A percentile compares a stretch with the other conserved stretches of the same genome.
phyloP scores from a whole-genome alignment of 1,140 invertebrate genomes.

The silkworm (Bombyx mori) region ASM3026992v2 NC_085121.1:2517001-2517500 shows the following conservation, averaged over 20 bases:
- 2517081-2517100: slow-evolving; percentile 40
- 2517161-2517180: slow-evolving; percentile 29
- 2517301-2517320: neutral
- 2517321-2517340: no score
- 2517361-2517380: no score
- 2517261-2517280: neutral
- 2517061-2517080: slow-evolving; percentile 50
- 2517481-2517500: no score
- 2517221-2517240: slow-evolving; percentile 10
- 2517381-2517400: no score
- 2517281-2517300: neutral
- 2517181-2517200: slow-evolving; percentile 35
- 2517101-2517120: slow-evolving; percentile 46
- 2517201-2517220: slow-evolving; percentile 37
- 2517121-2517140: slow-evolving; percentile 34
- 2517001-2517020: slow-evolving; percentile 42
- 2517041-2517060: slow-evolving; percentile 36
- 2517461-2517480: no score
- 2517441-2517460: no score
- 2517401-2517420: no score
- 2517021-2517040: slow-evolving; percentile 55
- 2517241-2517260: neutral
- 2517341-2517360: no score
- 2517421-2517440: no score
- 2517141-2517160: slow-evolving; percentile 46